phyloP scores from a whole-genome alignment of 2,797 vertebrate species.

The Muscicapa striata region DNA sequence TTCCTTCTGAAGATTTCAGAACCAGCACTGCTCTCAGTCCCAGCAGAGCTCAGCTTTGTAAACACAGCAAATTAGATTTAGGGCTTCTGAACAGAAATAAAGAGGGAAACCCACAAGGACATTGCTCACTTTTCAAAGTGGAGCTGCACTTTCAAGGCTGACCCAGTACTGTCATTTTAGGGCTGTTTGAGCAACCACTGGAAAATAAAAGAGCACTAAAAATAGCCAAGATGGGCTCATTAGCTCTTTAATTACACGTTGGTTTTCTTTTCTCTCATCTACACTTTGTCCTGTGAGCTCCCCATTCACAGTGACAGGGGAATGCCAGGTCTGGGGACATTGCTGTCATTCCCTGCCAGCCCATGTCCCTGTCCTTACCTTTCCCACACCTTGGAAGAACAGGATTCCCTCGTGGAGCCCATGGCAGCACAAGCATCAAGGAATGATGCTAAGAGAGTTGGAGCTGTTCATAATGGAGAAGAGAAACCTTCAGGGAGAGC shows the following conservation, averaged over 20 bases:
- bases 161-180: slow-evolving; percentile 51
- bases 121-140: slow-evolving; percentile 45
- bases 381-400: background rate
- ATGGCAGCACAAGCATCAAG: background rate
- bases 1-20: slow-evolving; percentile 30
- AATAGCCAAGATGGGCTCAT: slow-evolving; percentile 35
- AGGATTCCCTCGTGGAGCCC: background rate
- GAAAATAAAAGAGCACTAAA: slow-evolving; percentile 55
- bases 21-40: background rate
- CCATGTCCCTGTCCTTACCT: background rate
- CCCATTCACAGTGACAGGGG: background rate
- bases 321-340: background rate
- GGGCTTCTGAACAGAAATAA: slow-evolving; percentile 48
- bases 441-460: background rate
- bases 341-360: rapidly evolving
- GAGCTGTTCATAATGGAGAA: background rate
- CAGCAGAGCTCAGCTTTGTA: slow-evolving; percentile 48
- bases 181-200: slow-evolving; percentile 49
- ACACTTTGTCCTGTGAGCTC: background rate
- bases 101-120: slow-evolving; percentile 53
- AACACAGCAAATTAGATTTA: slow-evolving; percentile 44
- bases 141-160: slow-evolving; percentile 44
- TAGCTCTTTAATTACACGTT: slow-evolving; percentile 51
- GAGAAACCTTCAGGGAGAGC: background rate
- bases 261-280: slow-evolving; percentile 1